Evolutionary conservation across 2,888 invertebrate genomes (phyloP).

Genomic region (Cremastinae sp.): DNA sequence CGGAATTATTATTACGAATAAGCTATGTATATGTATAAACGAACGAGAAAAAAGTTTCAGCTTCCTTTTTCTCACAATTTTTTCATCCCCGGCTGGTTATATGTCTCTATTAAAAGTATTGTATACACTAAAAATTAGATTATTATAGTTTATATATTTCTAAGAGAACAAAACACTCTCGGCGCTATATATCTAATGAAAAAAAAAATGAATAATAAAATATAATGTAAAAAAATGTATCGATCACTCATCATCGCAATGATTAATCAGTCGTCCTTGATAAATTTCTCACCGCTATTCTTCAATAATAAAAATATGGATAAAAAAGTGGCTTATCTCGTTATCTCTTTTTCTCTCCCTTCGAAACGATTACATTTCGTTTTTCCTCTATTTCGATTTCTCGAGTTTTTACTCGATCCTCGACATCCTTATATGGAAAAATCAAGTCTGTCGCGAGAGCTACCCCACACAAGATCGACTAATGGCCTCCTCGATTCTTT

Average conservation of each 20-base stretch:
- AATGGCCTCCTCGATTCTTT: slow-evolving; percentile 58
- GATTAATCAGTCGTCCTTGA: slow-evolving; percentile 46
- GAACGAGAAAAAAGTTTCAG: slow-evolving; percentile 22
- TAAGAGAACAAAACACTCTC: too few species aligned
- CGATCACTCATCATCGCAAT: too few species aligned
- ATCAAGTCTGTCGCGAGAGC: slow-evolving; percentile 56
- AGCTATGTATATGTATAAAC: not conserved
- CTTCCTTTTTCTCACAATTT: slow-evolving; percentile 51
- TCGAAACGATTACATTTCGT: slow-evolving; percentile 29
- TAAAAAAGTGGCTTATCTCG: not conserved
- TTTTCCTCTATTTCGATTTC: slow-evolving; percentile 42
- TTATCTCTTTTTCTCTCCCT: slow-evolving; percentile 25
- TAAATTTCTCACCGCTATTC: slow-evolving; percentile 31
- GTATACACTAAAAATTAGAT: too few species aligned
- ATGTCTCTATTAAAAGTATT: too few species aligned
- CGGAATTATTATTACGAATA: slow-evolving; percentile 52
- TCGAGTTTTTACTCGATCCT: slow-evolving; percentile 47
- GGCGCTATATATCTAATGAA: too few species aligned
- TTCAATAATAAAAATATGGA: slow-evolving; percentile 32
- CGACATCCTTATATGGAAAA: slow-evolving; percentile 59
- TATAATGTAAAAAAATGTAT: slow-evolving; percentile 8
- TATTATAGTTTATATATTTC: too few species aligned
- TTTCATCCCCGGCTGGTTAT: slow-evolving; percentile 9
- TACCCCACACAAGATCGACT: slow-evolving; percentile 57
- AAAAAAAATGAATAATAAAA: slow-evolving; percentile 23